Percentiles rank a stretch among this genome's conserved stretches.
Evolutionary conservation across 2,888 invertebrate genomes (phyloP).

Genomic region (Lamellibrachia satsuma): DNA sequence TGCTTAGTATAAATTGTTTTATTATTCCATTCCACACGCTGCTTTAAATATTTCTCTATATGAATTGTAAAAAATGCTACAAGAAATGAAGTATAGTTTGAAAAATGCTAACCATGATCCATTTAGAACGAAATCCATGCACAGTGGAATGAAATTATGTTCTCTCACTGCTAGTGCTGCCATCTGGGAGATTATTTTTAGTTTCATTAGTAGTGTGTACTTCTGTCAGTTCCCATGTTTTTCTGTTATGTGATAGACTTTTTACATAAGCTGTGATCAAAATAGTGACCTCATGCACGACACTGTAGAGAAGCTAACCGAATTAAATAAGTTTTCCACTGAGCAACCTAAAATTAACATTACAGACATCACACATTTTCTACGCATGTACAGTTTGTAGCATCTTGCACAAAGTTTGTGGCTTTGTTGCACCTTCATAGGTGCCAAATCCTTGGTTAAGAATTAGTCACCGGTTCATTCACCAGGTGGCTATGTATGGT

Average conservation of each 20-base stretch:
- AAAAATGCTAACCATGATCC: not conserved
- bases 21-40: not conserved
- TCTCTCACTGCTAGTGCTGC: not conserved
- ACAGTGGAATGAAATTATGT: not conserved
- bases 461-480: not conserved
- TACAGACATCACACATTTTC: too few relatives aligned
- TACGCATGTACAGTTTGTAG: not conserved
- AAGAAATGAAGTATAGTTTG: not conserved
- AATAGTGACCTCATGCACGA: not conserved
- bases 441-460: not conserved
- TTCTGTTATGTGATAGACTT: not conserved
- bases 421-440: not conserved
- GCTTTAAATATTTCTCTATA: not conserved
- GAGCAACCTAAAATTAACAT: too few relatives aligned
- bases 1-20: not conserved
- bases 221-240: not conserved
- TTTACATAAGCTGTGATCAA: not conserved
- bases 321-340: too few relatives aligned
- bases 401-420: not conserved
- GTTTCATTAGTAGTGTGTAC: not conserved
- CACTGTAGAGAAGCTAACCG: too few relatives aligned
- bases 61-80: not conserved
- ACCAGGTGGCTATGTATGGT: not conserved
- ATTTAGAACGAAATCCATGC: not conserved
- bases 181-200: not conserved